Base-by-base conservation (phyloP, 2,797 vertebrate species). In the Sebastes oblongus region DNA sequence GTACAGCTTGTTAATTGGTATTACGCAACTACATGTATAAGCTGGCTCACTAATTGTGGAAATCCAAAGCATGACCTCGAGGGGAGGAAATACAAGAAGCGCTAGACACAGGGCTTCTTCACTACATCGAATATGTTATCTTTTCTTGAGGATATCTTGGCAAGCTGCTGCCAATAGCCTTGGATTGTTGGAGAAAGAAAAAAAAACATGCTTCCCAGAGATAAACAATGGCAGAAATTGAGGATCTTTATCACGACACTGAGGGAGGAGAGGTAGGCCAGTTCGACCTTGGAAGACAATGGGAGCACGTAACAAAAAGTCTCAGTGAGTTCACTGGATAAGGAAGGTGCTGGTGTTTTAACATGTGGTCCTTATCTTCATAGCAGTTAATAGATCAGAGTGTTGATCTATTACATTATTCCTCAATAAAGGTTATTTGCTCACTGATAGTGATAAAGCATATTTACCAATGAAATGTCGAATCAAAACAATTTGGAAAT, bases 201-300 rank as follows among this genome's bases (percentile, higher is more conserved):
- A 77, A 82, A 91, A 86, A 83, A 85, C 67, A 81, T 77, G 80
- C 78, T 86, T 82, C 18, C 36, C 56, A 54, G 75, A 91, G 93
- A 95, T 94, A 94, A 93, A 88, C 60, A 85, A 68, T 77, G 67
- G 83, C 69, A 88, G 91, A 92, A 88, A 91, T 82, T 80, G 78
- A 84, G 89, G 91, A 94, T 92, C 86, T 90, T 93, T 92, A 94
- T 89, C 87, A 66, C 83, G 82, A 80, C 74, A 61, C 64, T 61
- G 39, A 77, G 67, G 56, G 76, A 74, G 74, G 56, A 87, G 83
- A 77, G 66, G 42, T 79, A 87, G 61, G 61, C 64, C 70, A 11
- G 24, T 58, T 66, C 11, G 80, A 90, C 89, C 88, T 92, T 90
- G 88, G 85, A 80, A 72, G 78, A 88, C 84, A 77, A 83, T 74